Percentiles rank a stretch among this genome's conserved stretches.
Conservation (phyloP, 1,140 invertebrate species). For the Campodea augens region DNA sequence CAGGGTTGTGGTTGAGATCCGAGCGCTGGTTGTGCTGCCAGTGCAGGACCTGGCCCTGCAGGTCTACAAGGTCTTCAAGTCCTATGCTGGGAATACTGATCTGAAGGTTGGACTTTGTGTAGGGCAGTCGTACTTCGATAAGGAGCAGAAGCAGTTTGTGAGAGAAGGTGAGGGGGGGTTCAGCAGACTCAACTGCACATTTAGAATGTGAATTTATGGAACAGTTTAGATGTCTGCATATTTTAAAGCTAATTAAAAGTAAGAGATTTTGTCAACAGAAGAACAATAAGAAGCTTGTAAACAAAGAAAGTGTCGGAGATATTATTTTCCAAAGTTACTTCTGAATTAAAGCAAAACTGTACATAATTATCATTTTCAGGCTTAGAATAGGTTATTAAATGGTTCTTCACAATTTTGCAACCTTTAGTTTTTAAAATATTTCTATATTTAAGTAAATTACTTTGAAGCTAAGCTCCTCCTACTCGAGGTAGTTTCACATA, state of each 20-base stretch:
- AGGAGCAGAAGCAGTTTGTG: slow-evolving; percentile 55
- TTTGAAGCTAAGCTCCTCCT: too few species aligned
- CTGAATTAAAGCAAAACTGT: too few species aligned
- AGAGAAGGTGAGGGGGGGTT: slow-evolving; percentile 35
- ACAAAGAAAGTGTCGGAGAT: too few species aligned
- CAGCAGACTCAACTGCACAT: slow-evolving; percentile 1
- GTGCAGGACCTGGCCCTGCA: slow-evolving; percentile 80
- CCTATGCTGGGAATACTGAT: slow-evolving; percentile 45
- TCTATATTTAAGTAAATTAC: too few species aligned
- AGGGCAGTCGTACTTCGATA: slow-evolving; percentile 45
- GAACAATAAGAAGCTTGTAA: too few species aligned
- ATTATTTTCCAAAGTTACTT: too few species aligned
- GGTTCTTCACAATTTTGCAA: too few species aligned
- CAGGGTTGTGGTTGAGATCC: slow-evolving; percentile 34
- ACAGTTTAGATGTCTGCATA: slow-evolving; percentile 1
- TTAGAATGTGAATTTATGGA: neutral
- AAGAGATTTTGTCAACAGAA: too few species aligned
- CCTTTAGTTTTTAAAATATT: too few species aligned
- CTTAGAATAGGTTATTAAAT: too few species aligned
- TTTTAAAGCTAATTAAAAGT: slow-evolving; percentile 6
- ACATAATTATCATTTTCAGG: too few species aligned
- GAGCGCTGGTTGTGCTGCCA: slow-evolving; percentile 75
- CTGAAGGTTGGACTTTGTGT: slow-evolving; percentile 53
- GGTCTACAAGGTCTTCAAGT: slow-evolving; percentile 63
- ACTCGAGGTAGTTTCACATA: too few species aligned